Evolutionary conservation across 2,797 vertebrate genomes (phyloP), one percentile per base, ranked within the genome.

Genomic region (Sciurus carolinensis): DNA sequence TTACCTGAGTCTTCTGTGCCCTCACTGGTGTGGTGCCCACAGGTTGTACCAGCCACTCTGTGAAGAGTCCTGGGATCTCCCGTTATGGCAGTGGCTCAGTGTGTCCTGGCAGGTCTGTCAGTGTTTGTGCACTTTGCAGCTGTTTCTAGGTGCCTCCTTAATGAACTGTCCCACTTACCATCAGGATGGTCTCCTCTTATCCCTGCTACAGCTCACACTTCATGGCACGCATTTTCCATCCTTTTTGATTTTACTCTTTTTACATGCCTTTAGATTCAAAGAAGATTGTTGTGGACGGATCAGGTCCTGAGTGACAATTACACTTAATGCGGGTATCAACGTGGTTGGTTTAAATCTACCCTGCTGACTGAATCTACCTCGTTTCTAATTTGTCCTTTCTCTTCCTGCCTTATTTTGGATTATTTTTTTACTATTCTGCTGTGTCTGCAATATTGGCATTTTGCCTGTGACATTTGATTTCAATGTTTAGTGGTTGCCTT

Each of bases 131-230:
- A 5, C 66, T 42, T 39, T 11, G 47, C 9, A 22, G 36, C 57
- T 39, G 1, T 12, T 42, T 47, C 39, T 62, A 57, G 36, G 15
- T 2, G 36, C 1, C 39, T 33, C 50, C 47, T 28, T 30, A 18
- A 47, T 18, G 44, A 75, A 17, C 2, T 3, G 0, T 15, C 18
- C 64, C 1, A 4, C 20, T 54, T 39, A 0, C 57, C 47, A 33
- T 47, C 14, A 13, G 12, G 59, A n/a, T 15, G 5, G 9, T 18
- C 39, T 44, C 15, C 28, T 11, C 59, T 44, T 15, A n/a, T 67
- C 42, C 7, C 24, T 66, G 44, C 39, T 39, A 39, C 4, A 39
- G 39, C 39, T 39, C 39, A 39, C 39, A 39, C 39, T 39, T 39
- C 39, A 39, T 39, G 39, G 39, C 10, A 11, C 17, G 1, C 1